These are phyloP conservation scores for Galeopterus variegatus DNA, from an alignment of 2,113 vertebrate species.

Conservation along the genomic window DNA sequence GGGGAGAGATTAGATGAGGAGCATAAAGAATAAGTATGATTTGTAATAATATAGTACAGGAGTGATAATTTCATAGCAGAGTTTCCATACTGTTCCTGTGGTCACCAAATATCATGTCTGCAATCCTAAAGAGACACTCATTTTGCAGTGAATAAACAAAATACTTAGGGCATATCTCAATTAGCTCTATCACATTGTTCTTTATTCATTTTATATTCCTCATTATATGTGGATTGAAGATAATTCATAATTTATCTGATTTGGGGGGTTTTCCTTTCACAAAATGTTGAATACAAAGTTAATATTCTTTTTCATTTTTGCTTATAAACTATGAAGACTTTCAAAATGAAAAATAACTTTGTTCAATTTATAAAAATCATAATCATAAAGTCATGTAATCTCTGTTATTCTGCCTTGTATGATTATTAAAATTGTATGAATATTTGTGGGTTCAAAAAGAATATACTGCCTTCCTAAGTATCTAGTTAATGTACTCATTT, in stretches of 20 bases:
- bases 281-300: background rate
- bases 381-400: background rate
- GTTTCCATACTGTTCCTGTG: background rate
- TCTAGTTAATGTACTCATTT: background rate
- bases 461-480: background rate
- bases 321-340: background rate
- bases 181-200: background rate
- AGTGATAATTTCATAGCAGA: background rate
- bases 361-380: background rate
- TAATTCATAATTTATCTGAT: background rate
- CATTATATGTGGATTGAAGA: background rate
- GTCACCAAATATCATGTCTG: background rate
- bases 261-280: background rate
- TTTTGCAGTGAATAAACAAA: background rate
- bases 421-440: background rate
- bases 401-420: background rate
- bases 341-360: background rate
- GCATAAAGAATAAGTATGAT: too few species aligned
- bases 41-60: background rate
- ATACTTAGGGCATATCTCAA: background rate
- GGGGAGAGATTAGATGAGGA: too few species aligned
- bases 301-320: constrained; percentile 2
- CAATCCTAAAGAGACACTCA: background rate
- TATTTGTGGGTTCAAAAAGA: background rate
- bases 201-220: background rate